These are phyloP conservation scores for Ectropis crepuscularia DNA, from an alignment of 2,888 invertebrate genomes.

Conservation along the genomic window DNA sequence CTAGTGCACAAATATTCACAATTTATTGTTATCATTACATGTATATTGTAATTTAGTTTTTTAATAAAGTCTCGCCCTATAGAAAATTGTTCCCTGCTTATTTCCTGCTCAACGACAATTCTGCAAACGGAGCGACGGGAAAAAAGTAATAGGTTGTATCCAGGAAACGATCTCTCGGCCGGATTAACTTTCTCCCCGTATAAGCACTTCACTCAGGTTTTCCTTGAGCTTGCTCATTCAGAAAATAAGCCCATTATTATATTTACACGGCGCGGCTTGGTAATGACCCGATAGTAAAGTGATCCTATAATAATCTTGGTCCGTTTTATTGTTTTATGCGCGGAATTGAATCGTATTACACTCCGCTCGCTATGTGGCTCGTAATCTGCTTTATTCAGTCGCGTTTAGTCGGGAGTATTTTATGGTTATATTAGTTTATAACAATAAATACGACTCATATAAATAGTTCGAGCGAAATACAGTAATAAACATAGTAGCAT, in stretches of 20 bases:
- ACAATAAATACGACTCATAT: constrained; percentile 3
- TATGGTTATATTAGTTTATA: constrained; percentile 11
- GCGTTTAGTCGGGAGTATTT: constrained; percentile 17
- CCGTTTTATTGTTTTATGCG: background rate
- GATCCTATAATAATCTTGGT: background rate
- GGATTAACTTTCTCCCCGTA: constrained; percentile 10
- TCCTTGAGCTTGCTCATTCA: background rate
- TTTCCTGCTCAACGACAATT: background rate
- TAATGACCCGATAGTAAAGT: constrained; percentile 2
- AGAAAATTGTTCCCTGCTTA: too few species aligned
- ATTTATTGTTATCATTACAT: too few species aligned
- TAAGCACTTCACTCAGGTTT: constrained; percentile 6
- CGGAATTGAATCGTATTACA: constrained; percentile 4
- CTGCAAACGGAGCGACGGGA: constrained; percentile 9
- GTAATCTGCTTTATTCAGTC: constrained; percentile 14
- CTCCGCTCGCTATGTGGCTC: background rate
- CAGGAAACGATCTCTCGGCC: constrained; percentile 7
- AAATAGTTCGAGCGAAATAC: constrained; percentile 1
- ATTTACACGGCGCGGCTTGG: constrained; percentile 14
- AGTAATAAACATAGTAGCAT: background rate
- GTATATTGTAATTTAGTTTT: too few species aligned
- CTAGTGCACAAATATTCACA: too few species aligned
- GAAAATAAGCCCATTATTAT: constrained; percentile 13
- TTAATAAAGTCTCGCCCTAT: too few species aligned
- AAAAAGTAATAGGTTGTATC: constrained; percentile 9